Evolutionary conservation across 2,888 invertebrate species (phyloP).

Genomic region (Latheticus oryzae): DNA sequence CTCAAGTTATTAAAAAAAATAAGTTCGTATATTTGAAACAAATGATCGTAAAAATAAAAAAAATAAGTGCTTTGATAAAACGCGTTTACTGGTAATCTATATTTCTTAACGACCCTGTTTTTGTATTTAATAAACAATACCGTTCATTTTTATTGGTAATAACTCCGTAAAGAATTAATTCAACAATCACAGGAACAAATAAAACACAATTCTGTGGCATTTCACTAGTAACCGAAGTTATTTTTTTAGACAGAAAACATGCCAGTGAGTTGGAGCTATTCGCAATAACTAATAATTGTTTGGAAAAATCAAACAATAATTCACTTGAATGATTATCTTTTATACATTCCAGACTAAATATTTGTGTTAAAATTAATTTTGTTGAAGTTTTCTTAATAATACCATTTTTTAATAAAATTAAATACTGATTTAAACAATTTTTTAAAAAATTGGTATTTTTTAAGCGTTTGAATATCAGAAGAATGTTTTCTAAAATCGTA

Average conservation of each 20-base stretch:
- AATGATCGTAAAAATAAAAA: no score
- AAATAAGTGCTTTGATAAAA: no score
- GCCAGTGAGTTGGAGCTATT: constrained; percentile 11
- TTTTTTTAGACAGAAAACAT: constrained; percentile 11
- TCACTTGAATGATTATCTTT: not conserved
- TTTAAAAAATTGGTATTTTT: constrained; percentile 39
- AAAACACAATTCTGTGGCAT: constrained; percentile 3
- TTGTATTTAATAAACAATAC: constrained; percentile 63
- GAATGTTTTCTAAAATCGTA: constrained; percentile 43
- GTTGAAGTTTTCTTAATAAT: constrained; percentile 39
- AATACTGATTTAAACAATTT: constrained; percentile 31
- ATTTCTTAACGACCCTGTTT: no score
- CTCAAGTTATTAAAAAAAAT: no score
- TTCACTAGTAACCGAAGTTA: constrained; percentile 1
- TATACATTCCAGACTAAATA: not conserved
- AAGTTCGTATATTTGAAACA: no score
- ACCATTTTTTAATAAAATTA: constrained; percentile 40
- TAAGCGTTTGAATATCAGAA: no score
- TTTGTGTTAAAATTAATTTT: constrained; percentile 3
- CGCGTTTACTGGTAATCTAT: no score
- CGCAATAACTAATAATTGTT: constrained; percentile 20
- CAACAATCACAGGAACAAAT: constrained; percentile 63
- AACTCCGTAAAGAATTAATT: constrained; percentile 67
- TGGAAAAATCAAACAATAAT: constrained; percentile 33
- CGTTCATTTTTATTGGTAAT: constrained; percentile 70